phyloP scores from a whole-genome alignment of 2,888 invertebrate species.

The Lottia scabra region DNA sequence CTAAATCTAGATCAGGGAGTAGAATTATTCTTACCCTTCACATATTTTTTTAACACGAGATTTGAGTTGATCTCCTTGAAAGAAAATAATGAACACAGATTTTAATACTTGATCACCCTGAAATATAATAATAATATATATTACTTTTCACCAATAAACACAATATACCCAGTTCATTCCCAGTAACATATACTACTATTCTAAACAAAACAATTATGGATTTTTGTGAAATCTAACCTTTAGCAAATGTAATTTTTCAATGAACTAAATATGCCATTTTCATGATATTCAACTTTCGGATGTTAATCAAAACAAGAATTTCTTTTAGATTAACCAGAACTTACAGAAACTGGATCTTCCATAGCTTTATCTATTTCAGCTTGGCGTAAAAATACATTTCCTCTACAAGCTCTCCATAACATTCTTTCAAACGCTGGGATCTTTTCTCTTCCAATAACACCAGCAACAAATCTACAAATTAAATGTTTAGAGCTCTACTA shows the following conservation, averaged over 20 bases:
- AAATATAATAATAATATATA: constrained; percentile 17
- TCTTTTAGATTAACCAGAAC: constrained; percentile 19
- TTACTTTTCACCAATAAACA: no score
- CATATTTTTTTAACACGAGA: constrained; percentile 98
- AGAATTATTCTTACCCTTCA: constrained; percentile 82
- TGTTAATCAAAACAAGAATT: no score
- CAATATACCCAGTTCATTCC: no score
- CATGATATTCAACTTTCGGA: no score
- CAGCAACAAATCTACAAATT: constrained; percentile 89
- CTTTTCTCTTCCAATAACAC: constrained; percentile 94
- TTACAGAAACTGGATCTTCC: constrained; percentile 83
- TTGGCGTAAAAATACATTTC: constrained; percentile 92
- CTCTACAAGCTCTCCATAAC: constrained; percentile 98
- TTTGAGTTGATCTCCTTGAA: constrained; percentile 97
- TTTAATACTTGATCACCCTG: constrained; percentile 85
- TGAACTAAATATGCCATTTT: no score
- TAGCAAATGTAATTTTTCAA: no score
- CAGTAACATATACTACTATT: no score
- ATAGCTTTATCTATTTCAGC: constrained; percentile 83
- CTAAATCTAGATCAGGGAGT: no score
- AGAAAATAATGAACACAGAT: constrained; percentile 86
- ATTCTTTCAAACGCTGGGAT: constrained; percentile 96
- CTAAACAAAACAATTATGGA: no score
- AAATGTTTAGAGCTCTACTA: no score
- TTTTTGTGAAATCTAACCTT: no score